Evolutionary conservation across 2,113 vertebrate species (phyloP), one percentile per base, ranked within the genome.

Genomic region (Gavialis gangeticus): DNA sequence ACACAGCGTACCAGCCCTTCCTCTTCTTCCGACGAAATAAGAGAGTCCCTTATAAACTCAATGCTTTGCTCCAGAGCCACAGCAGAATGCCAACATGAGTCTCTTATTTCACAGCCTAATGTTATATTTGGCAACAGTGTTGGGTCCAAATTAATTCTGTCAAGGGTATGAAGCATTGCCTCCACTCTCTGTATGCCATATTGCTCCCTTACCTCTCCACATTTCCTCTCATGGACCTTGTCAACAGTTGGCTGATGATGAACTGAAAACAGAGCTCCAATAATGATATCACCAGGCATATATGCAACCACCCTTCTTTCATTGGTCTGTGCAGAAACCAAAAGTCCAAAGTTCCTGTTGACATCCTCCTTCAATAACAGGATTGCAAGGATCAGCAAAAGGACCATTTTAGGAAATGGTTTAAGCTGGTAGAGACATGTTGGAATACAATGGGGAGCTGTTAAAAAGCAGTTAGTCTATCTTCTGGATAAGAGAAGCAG

Each of bases 41-140:
- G 98, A 2, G 99, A 99, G 96, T 99, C 99, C 21, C 99, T 98
- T 93, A 99, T 99, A 95, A 99, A 99, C 93, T 99, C 99, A 55
- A 99, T 99, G 96, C 99, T 99, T 93, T 99, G 99, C 97, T 99
- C 99, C 55, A 99, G 98, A 88, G 99, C 99, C 57, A 99, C 99
- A 1, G 99, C 99, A 0, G 99, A 99, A 96, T 99, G 99, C 99
- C 99, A 99, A 79, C 99, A 99, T 27, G 99, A 99, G 97, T 99
- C 99, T 19, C 99, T 98, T 95, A 99, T 99, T 98, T 99, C 99
- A 60, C 99, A 99, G 95, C 99, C 99, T 19, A 99, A 96, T 0
- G 98, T 99, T 96, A 99, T 99, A 97, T 99, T 99, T 94, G 99
- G 99, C 86, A 99, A 97, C 89, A 99, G 97, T 3, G 97, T 96